Percentiles rank a stretch among this genome's conserved stretches.
Evolutionary conservation across 1,140 invertebrate genomes (phyloP).

Genomic region (Solenopsis invicta): DNA sequence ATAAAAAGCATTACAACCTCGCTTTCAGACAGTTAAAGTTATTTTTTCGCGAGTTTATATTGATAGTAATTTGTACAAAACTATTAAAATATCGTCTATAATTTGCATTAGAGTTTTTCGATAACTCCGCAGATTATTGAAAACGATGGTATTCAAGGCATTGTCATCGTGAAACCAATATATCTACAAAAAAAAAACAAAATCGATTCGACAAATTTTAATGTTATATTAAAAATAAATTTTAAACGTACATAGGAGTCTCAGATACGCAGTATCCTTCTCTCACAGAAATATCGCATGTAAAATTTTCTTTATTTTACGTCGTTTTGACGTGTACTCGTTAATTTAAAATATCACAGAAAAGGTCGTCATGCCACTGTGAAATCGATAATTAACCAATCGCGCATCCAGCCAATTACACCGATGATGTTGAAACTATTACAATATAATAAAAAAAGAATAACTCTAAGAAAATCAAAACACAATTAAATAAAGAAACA

Average conservation of each 20-base stretch:
- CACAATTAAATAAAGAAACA: too few relatives aligned
- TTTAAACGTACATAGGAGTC: background rate
- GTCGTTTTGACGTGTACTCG: background rate
- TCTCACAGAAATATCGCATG: background rate
- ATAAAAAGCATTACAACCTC: background rate
- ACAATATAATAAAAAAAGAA: background rate
- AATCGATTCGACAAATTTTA: background rate
- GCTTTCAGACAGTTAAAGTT: background rate
- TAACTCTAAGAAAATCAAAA: background rate
- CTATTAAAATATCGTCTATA: too few relatives aligned
- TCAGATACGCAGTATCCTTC: background rate
- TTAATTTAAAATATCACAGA: slow-evolving; percentile 52
- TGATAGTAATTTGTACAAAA: too few relatives aligned
- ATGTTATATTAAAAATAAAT: background rate
- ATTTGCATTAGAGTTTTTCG: background rate
- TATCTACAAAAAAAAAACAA: background rate
- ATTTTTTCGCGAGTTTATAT: too few relatives aligned
- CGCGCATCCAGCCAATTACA: too few relatives aligned
- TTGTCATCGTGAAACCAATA: background rate
- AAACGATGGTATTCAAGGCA: background rate
- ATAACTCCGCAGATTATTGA: background rate
- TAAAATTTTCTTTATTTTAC: background rate
- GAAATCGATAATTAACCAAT: slow-evolving; percentile 47
- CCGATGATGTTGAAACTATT: background rate
- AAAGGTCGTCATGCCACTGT: slow-evolving; percentile 32